Conservation (phyloP, 2,113 vertebrate genomes). For the Hemicordylus capensis region DNA sequence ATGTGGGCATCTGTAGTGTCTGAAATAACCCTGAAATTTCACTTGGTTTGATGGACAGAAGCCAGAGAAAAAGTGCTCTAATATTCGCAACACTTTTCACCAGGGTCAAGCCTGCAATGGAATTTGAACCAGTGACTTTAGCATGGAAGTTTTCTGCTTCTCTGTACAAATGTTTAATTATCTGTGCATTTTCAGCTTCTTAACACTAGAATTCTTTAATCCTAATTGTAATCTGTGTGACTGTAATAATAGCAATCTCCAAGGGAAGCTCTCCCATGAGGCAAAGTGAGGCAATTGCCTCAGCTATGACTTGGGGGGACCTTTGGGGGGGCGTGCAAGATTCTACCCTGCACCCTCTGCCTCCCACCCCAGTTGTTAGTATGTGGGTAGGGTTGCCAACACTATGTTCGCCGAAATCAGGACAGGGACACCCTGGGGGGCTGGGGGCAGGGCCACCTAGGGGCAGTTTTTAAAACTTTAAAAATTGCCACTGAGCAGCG, state of each 20-base stretch:
- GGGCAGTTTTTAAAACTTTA: too few species aligned
- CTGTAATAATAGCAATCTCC: neutral
- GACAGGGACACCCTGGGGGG: too few species aligned
- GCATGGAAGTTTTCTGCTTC: neutral
- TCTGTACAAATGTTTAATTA: neutral
- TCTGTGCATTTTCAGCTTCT: neutral
- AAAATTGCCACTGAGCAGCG: too few species aligned
- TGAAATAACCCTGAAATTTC: neutral
- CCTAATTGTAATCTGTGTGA: neutral
- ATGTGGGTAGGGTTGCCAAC: too few species aligned
- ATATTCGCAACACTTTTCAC: slow-evolving; percentile 45
- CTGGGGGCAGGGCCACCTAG: too few species aligned
- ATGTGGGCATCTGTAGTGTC: neutral
- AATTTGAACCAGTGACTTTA: accelerated
- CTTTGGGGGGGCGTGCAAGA: too few species aligned
- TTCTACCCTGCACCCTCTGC: too few species aligned
- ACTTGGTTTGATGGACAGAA: slow-evolving; percentile 51
- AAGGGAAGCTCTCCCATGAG: too few species aligned
- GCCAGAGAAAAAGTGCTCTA: slow-evolving; percentile 36
- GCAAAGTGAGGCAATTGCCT: too few species aligned
- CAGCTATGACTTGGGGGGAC: too few species aligned
- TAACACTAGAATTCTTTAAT: neutral
- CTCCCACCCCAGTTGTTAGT: too few species aligned
- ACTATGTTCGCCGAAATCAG: too few species aligned
- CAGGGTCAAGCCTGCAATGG: slow-evolving; percentile 5